Conservation (phyloP, 2,797 vertebrate species). For the Sphenopsis melanotis region DNA sequence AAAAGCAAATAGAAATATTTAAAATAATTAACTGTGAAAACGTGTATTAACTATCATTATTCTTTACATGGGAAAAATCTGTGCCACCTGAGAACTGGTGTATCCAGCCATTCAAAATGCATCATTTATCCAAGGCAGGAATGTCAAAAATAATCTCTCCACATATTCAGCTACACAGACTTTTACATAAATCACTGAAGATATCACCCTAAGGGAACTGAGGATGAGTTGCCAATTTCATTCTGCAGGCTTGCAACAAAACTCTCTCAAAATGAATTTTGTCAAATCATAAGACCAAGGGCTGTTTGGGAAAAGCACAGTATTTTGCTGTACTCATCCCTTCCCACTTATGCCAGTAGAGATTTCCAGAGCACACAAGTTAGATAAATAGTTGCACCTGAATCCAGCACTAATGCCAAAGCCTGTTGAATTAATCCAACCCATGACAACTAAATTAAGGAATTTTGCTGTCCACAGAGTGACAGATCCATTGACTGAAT, state of each 20-base stretch:
- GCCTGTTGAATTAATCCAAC: neutral
- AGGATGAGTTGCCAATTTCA: conserved; percentile 28
- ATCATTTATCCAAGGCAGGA: conserved; percentile 15
- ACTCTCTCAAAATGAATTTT: conserved; percentile 14
- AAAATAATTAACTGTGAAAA: conserved; percentile 45
- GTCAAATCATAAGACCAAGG: conserved; percentile 18
- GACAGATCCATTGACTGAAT: neutral
- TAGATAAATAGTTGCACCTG: neutral
- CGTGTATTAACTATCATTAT: neutral
- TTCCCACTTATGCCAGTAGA: neutral
- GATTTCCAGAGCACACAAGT: neutral
- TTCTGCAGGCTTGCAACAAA: neutral
- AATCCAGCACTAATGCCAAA: neutral
- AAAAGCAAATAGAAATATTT: conserved; percentile 38
- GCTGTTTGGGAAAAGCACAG: neutral
- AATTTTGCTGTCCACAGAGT: neutral
- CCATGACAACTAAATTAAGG: neutral
- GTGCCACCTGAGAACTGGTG: conserved; percentile 7
- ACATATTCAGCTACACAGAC: conserved; percentile 10
- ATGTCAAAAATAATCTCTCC: conserved; percentile 45
- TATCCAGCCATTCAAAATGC: conserved; percentile 5
- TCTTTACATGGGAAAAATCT: neutral
- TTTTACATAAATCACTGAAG: conserved; percentile 51
- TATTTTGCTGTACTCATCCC: neutral
- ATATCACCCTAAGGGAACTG: conserved; percentile 6